Percentiles rank a stretch among this genome's conserved stretches.
Evolutionary conservation across 2,797 vertebrate genomes (phyloP).

Genomic region (Paramormyrops hopkinsi): DNA sequence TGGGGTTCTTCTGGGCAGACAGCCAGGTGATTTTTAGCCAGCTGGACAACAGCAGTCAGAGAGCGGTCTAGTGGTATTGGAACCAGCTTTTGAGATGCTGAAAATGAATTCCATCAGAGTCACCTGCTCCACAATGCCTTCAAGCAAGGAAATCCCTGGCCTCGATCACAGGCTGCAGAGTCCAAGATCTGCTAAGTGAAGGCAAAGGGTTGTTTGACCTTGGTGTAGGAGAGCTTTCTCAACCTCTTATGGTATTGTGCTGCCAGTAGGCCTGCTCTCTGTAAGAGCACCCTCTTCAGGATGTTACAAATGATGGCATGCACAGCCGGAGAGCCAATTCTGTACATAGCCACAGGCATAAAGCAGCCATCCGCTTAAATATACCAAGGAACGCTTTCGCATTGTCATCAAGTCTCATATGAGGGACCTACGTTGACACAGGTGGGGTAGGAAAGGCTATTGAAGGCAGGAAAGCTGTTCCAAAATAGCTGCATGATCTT

Average conservation of each 20-base stretch:
- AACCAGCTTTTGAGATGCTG: neutral
- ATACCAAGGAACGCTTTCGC: neutral
- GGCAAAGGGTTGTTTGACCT: neutral
- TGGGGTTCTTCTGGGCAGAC: neutral
- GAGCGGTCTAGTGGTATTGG: neutral
- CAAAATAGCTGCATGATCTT: neutral
- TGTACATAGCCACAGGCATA: neutral
- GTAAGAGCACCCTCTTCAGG: neutral
- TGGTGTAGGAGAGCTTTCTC: neutral
- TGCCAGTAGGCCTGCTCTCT: neutral
- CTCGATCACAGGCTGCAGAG: neutral
- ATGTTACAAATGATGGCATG: neutral
- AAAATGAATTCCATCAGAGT: conserved; percentile 1
- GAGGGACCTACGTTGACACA: neutral
- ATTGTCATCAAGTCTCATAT: neutral
- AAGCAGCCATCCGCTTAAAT: neutral
- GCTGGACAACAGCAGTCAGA: neutral
- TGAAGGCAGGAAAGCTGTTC: neutral
- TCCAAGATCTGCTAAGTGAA: neutral
- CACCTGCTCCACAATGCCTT: conserved; percentile 1
- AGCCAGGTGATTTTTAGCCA: neutral
- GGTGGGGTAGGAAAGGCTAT: neutral
- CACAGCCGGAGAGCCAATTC: neutral
- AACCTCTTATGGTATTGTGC: neutral
- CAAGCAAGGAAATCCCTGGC: neutral